These are phyloP conservation scores for Montifringilla adamsi DNA, from an alignment of 2,113 vertebrate genomes.

Conservation along the genomic window DNA sequence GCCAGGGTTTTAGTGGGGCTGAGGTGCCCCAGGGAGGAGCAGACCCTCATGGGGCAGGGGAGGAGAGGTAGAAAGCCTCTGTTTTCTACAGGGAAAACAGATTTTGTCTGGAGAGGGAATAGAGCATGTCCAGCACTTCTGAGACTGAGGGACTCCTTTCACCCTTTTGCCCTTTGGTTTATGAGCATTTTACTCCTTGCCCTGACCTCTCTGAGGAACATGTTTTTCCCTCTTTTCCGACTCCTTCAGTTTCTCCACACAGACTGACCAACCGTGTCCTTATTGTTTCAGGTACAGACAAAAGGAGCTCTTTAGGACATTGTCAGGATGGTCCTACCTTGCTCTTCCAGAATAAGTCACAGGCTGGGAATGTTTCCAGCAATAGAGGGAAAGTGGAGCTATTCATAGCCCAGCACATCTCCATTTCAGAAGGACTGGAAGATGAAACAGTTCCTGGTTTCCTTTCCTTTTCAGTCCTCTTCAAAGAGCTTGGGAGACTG, in stretches of 20 bases:
- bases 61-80: background rate
- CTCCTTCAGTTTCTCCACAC: background rate
- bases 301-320: background rate
- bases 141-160: background rate
- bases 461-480: background rate
- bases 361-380: background rate
- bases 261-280: background rate
- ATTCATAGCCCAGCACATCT: constrained; percentile 1
- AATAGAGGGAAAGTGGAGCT: background rate
- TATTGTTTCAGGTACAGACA: background rate
- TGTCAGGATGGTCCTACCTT: background rate
- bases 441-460: constrained; percentile 24
- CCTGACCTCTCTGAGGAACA: background rate
- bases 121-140: background rate
- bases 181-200: background rate
- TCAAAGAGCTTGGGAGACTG: constrained; percentile 7
- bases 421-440: constrained; percentile 38
- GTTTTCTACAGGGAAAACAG: fast-evolving
- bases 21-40: background rate
- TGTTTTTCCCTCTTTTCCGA: background rate
- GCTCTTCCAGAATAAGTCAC: background rate
- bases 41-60: background rate
- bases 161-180: background rate
- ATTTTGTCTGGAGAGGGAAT: background rate
- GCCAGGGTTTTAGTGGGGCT: background rate